Percentiles rank a stretch among this genome's conserved stretches.
phyloP scores from a whole-genome alignment of 2,888 invertebrate species.

The Eristalis tenax region DNA sequence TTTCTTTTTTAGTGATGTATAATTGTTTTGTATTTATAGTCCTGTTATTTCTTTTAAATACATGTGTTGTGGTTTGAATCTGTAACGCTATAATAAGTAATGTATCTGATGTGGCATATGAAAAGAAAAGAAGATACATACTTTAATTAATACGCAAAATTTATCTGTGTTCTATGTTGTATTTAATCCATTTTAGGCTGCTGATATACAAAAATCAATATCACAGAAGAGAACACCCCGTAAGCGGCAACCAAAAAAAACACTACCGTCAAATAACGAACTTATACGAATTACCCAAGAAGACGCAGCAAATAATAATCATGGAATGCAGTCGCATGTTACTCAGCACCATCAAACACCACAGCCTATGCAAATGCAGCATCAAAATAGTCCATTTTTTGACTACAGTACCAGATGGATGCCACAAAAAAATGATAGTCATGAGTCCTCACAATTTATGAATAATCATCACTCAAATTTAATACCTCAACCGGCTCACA shows the following conservation, averaged over 20 bases:
- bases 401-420: slow-evolving; percentile 93
- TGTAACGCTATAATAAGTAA: slow-evolving; percentile 55
- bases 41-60: not conserved
- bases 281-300: slow-evolving; percentile 69
- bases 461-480: slow-evolving; percentile 82
- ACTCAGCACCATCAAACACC: slow-evolving; percentile 76
- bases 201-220: slow-evolving; percentile 76
- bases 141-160: not conserved
- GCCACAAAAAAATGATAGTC: slow-evolving; percentile 81
- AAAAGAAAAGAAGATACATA: slow-evolving; percentile 62
- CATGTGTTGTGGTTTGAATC: slow-evolving; percentile 60
- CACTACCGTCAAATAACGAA: slow-evolving; percentile 75
- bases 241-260: slow-evolving; percentile 80
- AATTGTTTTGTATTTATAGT: not conserved
- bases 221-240: slow-evolving; percentile 78
- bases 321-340: slow-evolving; percentile 76
- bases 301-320: slow-evolving; percentile 5
- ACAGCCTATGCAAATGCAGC: slow-evolving; percentile 80
- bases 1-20: slow-evolving; percentile 43
- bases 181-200: slow-evolving; percentile 74
- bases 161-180: not conserved
- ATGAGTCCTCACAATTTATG: slow-evolving; percentile 45
- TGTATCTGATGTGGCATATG: not conserved
- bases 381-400: slow-evolving; percentile 84
- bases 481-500: slow-evolving; percentile 87